These are phyloP conservation scores for Aradus depressus DNA, from an alignment of 2,888 invertebrate genomes.

Conservation along the genomic window DNA sequence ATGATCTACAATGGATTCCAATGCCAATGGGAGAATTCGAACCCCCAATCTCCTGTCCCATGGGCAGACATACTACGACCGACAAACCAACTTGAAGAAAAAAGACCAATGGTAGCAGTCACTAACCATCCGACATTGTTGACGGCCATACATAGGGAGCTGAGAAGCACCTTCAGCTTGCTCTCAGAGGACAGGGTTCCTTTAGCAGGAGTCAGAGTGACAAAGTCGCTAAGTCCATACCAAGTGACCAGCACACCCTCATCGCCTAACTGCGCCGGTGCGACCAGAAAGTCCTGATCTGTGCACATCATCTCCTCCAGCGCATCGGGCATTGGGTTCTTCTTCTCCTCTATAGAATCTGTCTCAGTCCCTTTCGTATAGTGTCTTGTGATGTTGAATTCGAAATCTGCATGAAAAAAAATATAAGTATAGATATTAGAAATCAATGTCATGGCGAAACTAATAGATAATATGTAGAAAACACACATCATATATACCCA, in stretches of 20 bases:
- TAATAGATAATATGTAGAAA: no score
- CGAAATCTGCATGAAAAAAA: constrained; percentile 33
- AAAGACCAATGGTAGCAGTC: not conserved
- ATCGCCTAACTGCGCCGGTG: constrained; percentile 39
- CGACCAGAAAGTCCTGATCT: constrained; percentile 51
- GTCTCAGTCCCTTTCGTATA: constrained; percentile 33
- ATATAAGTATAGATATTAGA: no score
- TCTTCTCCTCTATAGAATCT: constrained; percentile 33
- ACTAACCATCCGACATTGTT: constrained; percentile 63
- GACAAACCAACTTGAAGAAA: no score
- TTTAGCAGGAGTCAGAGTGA: constrained; percentile 57
- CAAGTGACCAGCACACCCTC: constrained; percentile 47
- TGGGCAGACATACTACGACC: no score
- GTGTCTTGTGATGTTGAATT: constrained; percentile 37
- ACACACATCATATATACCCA: no score
- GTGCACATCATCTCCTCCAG: constrained; percentile 45
- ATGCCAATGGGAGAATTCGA: no score
- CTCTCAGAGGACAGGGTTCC: constrained; percentile 42
- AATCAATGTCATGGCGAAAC: no score
- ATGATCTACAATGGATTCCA: no score
- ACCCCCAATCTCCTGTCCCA: no score
- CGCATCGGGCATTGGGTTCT: constrained; percentile 38
- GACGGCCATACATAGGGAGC: constrained; percentile 70
- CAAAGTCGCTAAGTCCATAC: constrained; percentile 74
- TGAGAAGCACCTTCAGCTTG: constrained; percentile 63